Evolutionary conservation across 2,113 vertebrate species (phyloP).

Genomic region (Cichladusa arquata): DNA sequence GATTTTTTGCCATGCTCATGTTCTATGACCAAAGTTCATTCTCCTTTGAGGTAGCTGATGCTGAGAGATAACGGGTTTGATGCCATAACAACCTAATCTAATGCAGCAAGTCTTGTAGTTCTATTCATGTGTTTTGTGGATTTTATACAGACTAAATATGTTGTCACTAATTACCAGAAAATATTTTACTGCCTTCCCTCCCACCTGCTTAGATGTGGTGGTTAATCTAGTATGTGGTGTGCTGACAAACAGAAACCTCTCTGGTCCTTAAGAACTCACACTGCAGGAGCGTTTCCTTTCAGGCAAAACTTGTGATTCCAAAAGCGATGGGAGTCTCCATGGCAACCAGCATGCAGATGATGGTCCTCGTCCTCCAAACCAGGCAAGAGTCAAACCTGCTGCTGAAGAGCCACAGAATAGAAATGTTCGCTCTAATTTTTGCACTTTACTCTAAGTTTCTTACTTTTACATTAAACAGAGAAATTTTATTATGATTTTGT

Average conservation of each 20-base stretch:
- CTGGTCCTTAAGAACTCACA: background rate
- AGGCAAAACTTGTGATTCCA: constrained; percentile 61
- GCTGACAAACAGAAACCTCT: background rate
- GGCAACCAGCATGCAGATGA: constrained; percentile 49
- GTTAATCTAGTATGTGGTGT: background rate
- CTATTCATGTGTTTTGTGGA: background rate
- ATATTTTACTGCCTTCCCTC: background rate
- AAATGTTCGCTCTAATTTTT: constrained; percentile 69
- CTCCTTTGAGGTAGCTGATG: background rate
- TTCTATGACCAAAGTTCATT: background rate
- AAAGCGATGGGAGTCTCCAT: constrained; percentile 55
- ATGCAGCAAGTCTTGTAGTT: background rate
- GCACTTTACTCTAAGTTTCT: constrained; percentile 65
- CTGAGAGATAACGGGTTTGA: background rate
- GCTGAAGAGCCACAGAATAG: constrained; percentile 46
- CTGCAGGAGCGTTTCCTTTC: constrained; percentile 43
- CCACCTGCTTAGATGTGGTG: background rate
- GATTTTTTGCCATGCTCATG: background rate
- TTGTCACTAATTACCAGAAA: background rate
- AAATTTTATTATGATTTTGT: background rate
- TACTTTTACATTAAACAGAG: constrained; percentile 21
- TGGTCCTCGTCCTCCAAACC: constrained; percentile 13
- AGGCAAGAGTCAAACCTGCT: constrained; percentile 30
- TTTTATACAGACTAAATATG: background rate
- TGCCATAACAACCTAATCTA: background rate